These are phyloP conservation scores for Crenichthys baileyi DNA, from an alignment of 2,797 vertebrate genomes.

Conservation along the genomic window DNA sequence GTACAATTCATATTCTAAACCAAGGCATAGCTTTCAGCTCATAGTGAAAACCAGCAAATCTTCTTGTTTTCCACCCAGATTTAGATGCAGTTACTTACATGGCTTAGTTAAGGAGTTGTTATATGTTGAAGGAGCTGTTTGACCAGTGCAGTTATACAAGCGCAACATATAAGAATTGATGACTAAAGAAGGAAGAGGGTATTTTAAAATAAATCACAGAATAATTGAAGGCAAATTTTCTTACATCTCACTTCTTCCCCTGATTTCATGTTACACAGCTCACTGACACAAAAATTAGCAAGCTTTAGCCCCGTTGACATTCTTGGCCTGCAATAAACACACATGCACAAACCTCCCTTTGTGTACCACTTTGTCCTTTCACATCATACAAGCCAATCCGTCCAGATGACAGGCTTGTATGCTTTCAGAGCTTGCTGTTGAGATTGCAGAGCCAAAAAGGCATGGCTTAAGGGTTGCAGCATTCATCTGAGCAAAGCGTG, in stretches of 20 bases:
- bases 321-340: too few species aligned
- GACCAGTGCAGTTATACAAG: neutral
- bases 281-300: too few species aligned
- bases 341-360: neutral
- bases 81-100: neutral
- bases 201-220: neutral
- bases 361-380: neutral
- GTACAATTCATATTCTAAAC: conserved; percentile 20
- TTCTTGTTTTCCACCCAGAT: neutral
- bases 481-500: too few species aligned
- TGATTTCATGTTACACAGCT: too few species aligned
- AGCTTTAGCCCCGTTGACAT: too few species aligned
- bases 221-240: neutral
- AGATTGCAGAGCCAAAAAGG: neutral
- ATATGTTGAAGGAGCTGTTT: neutral
- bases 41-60: neutral
- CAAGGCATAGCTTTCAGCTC: neutral
- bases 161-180: neutral
- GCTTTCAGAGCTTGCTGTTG: neutral
- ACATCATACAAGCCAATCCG: neutral
- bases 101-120: neutral
- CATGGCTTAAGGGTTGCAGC: too few species aligned
- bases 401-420: neutral
- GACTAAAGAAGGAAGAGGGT: neutral
- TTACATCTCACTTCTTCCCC: neutral